A percentile compares a stretch with the other conserved stretches of the same genome.
Conservation (phyloP, 2,888 invertebrate genomes). For the Drosophila rubida region DNA sequence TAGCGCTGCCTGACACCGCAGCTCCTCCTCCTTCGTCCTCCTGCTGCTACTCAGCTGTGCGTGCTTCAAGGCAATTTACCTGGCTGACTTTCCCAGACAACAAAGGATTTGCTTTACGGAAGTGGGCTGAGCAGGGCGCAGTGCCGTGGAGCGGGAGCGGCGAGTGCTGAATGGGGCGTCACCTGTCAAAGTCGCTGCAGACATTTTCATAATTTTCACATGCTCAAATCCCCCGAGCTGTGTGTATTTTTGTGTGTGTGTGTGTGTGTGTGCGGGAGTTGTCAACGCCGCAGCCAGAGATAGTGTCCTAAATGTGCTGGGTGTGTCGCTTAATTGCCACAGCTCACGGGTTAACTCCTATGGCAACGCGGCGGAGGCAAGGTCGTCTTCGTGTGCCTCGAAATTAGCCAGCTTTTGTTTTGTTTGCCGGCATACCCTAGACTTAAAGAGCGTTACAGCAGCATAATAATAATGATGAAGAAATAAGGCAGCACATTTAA, state of each 20-base stretch:
- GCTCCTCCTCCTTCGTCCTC: too few relatives aligned
- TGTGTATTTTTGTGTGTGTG: constrained; percentile 23
- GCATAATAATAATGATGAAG: too few relatives aligned
- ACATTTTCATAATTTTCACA: constrained; percentile 76
- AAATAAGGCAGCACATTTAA: too few relatives aligned
- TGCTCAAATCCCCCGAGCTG: constrained; percentile 50
- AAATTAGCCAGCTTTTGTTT: not conserved
- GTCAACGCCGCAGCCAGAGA: constrained; percentile 22
- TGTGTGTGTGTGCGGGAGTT: constrained; percentile 42
- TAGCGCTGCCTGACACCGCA: constrained; percentile 24
- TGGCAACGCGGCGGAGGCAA: constrained; percentile 12
- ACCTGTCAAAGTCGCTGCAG: constrained; percentile 62
- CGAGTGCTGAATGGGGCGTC: constrained; percentile 1
- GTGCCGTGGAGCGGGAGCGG: not conserved
- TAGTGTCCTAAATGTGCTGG: constrained; percentile 4
- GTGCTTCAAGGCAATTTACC: constrained; percentile 65
- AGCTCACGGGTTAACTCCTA: constrained; percentile 30
- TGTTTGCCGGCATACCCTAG: not conserved
- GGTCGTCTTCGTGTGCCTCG: constrained; percentile 10
- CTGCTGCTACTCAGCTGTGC: constrained; percentile 51
- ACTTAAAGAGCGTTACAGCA: not conserved
- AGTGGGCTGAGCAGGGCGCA: not conserved
- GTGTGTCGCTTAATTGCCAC: constrained; percentile 66
- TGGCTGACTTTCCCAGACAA: constrained; percentile 55
- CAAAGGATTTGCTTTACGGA: constrained; percentile 62